phyloP scores from a whole-genome alignment of 1,140 invertebrate genomes.

The Aphaenogaster rudis region DNA sequence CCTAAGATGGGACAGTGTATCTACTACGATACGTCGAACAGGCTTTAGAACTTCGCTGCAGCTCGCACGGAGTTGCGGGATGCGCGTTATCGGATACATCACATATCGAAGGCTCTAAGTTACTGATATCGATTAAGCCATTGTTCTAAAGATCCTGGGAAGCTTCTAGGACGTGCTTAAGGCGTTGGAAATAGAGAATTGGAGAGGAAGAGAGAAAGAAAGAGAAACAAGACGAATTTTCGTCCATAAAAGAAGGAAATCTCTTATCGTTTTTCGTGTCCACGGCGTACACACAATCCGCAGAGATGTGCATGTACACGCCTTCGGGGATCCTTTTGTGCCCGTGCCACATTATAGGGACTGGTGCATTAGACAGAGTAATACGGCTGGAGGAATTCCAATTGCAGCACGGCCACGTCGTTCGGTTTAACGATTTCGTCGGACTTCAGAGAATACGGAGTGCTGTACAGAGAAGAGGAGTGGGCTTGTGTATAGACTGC shows the following conservation, averaged over 20 bases:
- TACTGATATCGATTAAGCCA: conserved; percentile 72
- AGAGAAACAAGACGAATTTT: conserved; percentile 57
- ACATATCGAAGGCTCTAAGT: conserved; percentile 58
- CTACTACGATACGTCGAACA: conserved; percentile 50
- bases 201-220: background rate
- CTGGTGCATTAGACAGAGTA: conserved; percentile 70
- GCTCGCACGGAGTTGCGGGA: conserved; percentile 56
- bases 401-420: conserved; percentile 73
- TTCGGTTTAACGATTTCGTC: conserved; percentile 75
- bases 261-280: conserved; percentile 50
- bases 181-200: background rate
- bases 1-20: conserved; percentile 55
- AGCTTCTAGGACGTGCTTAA: conserved; percentile 37
- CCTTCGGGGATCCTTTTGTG: conserved; percentile 51
- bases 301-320: conserved; percentile 25
- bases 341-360: conserved; percentile 36
- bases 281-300: background rate
- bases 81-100: conserved; percentile 71
- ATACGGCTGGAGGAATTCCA: conserved; percentile 76
- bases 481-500: conserved; percentile 42
- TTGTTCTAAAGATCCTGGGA: conserved; percentile 48
- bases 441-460: conserved; percentile 58
- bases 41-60: conserved; percentile 63
- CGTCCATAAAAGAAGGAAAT: conserved; percentile 58
- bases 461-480: conserved; percentile 41